Conservation (phyloP, 2,888 invertebrate species). For the Pterostichus niger region DNA sequence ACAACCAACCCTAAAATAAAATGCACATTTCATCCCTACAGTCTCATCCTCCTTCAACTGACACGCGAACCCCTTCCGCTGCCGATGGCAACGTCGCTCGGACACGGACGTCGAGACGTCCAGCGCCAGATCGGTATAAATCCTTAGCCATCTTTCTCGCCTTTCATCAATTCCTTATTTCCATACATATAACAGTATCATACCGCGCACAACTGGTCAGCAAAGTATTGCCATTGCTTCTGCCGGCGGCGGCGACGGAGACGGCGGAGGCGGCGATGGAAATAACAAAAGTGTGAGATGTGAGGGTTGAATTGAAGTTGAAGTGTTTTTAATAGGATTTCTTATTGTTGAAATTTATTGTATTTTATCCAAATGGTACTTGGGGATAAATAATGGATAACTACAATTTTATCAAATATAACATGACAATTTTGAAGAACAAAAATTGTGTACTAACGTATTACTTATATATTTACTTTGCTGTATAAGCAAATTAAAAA, state of each 20-base stretch:
- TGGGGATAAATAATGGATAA: no score
- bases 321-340: background rate
- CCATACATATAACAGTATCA: slow-evolving; percentile 75
- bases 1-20: no score
- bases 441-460: no score
- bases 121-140: slow-evolving; percentile 71
- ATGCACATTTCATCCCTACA: no score
- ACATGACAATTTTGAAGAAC: no score
- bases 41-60: background rate
- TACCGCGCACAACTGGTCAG: slow-evolving; percentile 73
- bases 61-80: background rate
- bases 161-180: slow-evolving; percentile 76
- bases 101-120: slow-evolving; percentile 23
- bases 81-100: background rate
- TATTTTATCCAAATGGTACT: no score
- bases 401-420: no score
- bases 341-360: no score
- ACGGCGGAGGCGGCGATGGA: background rate
- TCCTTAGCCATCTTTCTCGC: slow-evolving; percentile 72
- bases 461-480: no score
- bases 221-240: slow-evolving; percentile 65
- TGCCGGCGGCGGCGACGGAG: background rate
- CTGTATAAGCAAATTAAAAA: no score
- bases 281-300: slow-evolving; percentile 19
- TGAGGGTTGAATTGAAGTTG: background rate